Conservation (phyloP, 2,888 invertebrate genomes). For the Habrosyne pyritoides region DNA sequence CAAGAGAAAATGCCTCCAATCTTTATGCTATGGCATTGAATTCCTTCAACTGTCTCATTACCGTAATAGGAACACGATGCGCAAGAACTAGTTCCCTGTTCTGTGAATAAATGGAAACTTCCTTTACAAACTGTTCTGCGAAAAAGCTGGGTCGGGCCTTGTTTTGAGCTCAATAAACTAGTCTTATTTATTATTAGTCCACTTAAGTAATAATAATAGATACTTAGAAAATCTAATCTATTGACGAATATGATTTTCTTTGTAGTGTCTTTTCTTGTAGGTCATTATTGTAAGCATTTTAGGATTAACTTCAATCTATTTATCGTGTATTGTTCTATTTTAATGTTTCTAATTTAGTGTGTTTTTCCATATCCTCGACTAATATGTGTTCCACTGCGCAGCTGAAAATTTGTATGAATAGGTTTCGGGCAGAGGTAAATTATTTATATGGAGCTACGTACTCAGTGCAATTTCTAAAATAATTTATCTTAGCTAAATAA, state of each 20-base stretch:
- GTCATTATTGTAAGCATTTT: neutral
- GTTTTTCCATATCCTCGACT: no score
- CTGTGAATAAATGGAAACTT: conserved; percentile 1
- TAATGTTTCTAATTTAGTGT: no score
- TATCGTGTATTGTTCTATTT: neutral
- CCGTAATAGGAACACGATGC: neutral
- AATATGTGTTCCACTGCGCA: no score
- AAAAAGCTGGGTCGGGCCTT: neutral
- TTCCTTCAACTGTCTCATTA: conserved; percentile 1
- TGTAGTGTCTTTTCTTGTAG: neutral
- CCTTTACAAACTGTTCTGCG: neutral
- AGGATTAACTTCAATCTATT: neutral
- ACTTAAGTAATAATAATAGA: no score
- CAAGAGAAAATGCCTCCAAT: neutral
- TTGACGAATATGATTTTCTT: neutral
- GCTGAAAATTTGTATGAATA: no score
- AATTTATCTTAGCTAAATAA: no score
- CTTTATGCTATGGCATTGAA: neutral
- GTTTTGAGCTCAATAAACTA: neutral
- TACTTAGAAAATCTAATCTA: neutral
- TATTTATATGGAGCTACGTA: no score
- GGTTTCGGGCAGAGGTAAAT: no score
- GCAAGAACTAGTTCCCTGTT: conserved; percentile 1
- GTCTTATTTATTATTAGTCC: no score
- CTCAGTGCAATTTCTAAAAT: no score